These are phyloP conservation scores for Rhinogobio ventralis DNA, from an alignment of 2,797 vertebrate genomes.

Conservation along the genomic window DNA sequence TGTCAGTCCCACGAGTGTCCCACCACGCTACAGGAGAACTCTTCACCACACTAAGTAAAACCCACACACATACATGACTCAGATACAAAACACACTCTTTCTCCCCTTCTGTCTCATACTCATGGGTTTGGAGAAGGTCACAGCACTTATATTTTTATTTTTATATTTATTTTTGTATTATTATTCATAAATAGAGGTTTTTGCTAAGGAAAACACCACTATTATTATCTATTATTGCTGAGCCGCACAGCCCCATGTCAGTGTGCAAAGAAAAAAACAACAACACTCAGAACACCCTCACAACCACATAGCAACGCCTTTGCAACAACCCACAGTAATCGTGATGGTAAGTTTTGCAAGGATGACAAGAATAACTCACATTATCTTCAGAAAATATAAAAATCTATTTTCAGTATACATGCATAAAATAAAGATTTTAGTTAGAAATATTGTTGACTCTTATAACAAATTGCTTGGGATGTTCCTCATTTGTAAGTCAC, in stretches of 20 bases:
- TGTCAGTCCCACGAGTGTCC: constrained; percentile 43
- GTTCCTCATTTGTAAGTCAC: not conserved
- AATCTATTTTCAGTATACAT: not conserved
- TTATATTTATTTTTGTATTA: not conserved
- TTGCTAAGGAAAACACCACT: not conserved
- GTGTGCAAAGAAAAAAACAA: not conserved
- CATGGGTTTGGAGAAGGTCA: constrained; percentile 14
- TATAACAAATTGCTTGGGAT: not conserved
- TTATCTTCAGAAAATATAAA: not conserved
- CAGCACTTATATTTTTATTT: not conserved
- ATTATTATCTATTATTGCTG: not conserved
- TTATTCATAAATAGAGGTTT: not conserved
- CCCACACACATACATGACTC: constrained; percentile 24
- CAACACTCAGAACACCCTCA: not conserved
- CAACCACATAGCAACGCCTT: not conserved
- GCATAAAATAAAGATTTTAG: not conserved
- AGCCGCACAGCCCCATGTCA: not conserved
- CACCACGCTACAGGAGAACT: constrained; percentile 57
- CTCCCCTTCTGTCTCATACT: constrained; percentile 17
- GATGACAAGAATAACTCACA: not conserved
- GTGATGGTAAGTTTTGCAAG: not conserved
- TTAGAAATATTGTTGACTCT: not conserved
- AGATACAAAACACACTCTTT: constrained; percentile 10
- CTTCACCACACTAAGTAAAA: constrained; percentile 61
- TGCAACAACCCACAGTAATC: constrained; percentile 16